Evolutionary conservation across 2,797 vertebrate genomes (phyloP).

Genomic region (Sebastes trivittatus): DNA sequence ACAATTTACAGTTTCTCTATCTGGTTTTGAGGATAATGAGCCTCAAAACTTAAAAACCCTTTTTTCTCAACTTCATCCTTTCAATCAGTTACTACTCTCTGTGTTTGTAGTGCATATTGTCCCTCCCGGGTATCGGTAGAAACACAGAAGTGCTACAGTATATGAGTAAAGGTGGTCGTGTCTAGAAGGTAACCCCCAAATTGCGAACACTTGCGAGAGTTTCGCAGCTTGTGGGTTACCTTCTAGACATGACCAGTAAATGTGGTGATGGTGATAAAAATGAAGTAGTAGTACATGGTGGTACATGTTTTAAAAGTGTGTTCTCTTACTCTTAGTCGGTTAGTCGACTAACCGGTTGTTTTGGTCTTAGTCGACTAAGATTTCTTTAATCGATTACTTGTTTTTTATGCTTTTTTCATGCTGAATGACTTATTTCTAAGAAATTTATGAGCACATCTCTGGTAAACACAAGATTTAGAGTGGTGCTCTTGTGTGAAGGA

Average conservation of each 20-base stretch:
- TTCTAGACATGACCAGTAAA: too few relatives aligned
- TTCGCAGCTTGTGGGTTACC: too few relatives aligned
- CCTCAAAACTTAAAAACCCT: neutral
- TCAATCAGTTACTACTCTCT: neutral
- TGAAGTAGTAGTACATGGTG: neutral
- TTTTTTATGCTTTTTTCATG: too few relatives aligned
- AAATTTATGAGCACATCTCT: rapidly evolving
- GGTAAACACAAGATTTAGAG: too few relatives aligned
- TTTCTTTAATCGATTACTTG: too few relatives aligned
- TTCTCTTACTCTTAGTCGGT: too few relatives aligned
- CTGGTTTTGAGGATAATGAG: neutral
- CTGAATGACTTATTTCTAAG: too few relatives aligned
- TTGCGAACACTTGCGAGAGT: too few relatives aligned
- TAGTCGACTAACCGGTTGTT: rapidly evolving
- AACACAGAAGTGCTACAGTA: neutral
- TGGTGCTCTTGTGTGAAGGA: too few relatives aligned
- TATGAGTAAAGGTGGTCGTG: neutral
- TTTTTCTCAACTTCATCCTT: neutral
- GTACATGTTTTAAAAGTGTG: neutral
- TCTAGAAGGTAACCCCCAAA: too few relatives aligned
- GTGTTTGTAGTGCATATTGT: neutral
- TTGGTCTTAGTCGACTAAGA: too few relatives aligned
- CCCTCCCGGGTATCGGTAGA: neutral
- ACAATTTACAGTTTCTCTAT: too few relatives aligned
- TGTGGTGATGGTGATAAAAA: neutral